Base-by-base conservation (phyloP, 2,888 invertebrate species). In the Hydrotaea diabolus region DNA sequence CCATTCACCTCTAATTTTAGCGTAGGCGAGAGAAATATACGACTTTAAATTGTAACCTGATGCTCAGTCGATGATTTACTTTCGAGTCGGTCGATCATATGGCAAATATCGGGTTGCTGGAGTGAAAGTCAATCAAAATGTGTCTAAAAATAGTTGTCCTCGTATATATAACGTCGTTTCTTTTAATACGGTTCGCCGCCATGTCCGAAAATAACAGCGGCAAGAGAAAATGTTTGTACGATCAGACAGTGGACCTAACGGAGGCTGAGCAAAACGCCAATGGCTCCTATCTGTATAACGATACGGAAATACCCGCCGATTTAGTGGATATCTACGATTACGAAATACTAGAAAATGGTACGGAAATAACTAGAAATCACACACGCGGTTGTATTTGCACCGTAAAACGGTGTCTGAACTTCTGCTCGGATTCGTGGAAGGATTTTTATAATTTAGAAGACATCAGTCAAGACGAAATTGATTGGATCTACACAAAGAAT, bases 301-400 rank as follows among this genome's bases (percentile, higher is more conserved):
- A 74, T 0, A 62, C 57, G 0, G 0, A 74, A 4, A 83, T 83
- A 74, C 73, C 83, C 2, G 43, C 80, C 0, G 13, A 74, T 15
- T 77, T 26, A 1, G 71, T 83, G 11, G 4, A 9, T 2, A 57
- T 49, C 5, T 82, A 64, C 17, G 64, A 75, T 17, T 82, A 59
- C 19, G 66, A 57, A 11, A 46, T 72, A 15, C n/a, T 79, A 1
- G 19, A 49, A 21, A 72, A 19, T 64, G 21, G 49, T 23, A 9
- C 19, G 17, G 5, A 1, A 19, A 31, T 21, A 64, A 53, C 17
- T n/a, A 13, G 7, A 1, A 77, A 49, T 11, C 43, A 80, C 36
- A 80, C 73, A 36, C 83, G 83, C 11, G 80, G 59, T 46, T 83
- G 83, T 21, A 83, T 83, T 64, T 83, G 83, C 77, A 23, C 66